Evolutionary conservation across 2,888 invertebrate genomes (phyloP).

Genomic region (Drosophila fulvimacula): DNA sequence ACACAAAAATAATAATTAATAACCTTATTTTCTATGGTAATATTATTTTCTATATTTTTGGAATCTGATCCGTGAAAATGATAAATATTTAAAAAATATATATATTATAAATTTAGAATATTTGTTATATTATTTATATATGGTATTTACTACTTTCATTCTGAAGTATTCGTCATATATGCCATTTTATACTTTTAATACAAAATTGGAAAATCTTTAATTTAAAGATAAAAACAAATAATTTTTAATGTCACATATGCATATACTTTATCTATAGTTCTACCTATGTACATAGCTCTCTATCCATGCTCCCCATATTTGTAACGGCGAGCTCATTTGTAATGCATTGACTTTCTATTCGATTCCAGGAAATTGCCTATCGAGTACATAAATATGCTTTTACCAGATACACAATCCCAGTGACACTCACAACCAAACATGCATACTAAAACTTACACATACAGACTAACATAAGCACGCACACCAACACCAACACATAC

Average conservation of each 20-base stretch:
- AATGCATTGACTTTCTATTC: not conserved
- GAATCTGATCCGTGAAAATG: no score
- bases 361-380: constrained; percentile 6
- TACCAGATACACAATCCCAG: constrained; percentile 1
- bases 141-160: not conserved
- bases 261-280: not conserved
- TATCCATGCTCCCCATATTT: not conserved
- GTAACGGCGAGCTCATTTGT: not conserved
- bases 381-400: constrained; percentile 31
- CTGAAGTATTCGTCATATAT: no score
- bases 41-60: no score
- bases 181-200: no score
- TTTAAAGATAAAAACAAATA: not conserved
- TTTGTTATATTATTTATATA: no score
- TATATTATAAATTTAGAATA: no score
- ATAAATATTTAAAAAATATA: no score
- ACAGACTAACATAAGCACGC: not conserved
- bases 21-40: no score
- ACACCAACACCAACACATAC: not conserved
- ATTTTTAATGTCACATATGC: no score
- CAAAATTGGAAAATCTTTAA: not conserved
- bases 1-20: no score
- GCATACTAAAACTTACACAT: not conserved
- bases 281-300: not conserved
- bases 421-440: not conserved